Base-by-base conservation (phyloP, 2,113 vertebrate genomes). In the Solenodon paradoxus region DNA sequence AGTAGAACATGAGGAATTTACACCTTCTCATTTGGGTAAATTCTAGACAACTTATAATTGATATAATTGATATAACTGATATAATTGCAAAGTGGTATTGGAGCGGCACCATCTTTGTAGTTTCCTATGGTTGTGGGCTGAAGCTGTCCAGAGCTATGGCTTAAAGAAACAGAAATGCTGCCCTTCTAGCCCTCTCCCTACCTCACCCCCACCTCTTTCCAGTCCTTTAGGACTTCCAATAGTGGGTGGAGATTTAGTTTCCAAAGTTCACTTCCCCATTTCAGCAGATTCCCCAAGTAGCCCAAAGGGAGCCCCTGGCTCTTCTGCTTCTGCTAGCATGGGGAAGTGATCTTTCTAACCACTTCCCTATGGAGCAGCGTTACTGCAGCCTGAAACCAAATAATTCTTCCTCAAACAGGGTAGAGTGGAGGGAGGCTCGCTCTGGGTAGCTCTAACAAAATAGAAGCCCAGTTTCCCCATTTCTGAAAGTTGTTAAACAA, bases 281-380 rank as follows among this genome's bases (percentile, higher is more conserved):
- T 77, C 17, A 22, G 59, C 28, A 61, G 80, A 38, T 28, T n/a
- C 30, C 20, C 24, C 20, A 22, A 30, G 64, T 5, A 64, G 13
- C 47, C n/a, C 55, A 32, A 35, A 32, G 66, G 59, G 15, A 47
- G 40, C 30, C 30, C 63, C 87, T 9, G 38, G 6, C 22, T 40
- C 9, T 53, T 91, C 24, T 74, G 22, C 47, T 94, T 82, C 30
- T 86, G 57, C 30, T 57, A 51, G 66, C 15, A 61, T 2, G 35
- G 30, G 82, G 93, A 97, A 96, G 92, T 80, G 38, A 75, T 59
- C 19, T 66, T 85, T 89, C 69, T 83, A 80, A 49, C 69, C 69
- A 96, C 96, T 97, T 96, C 94, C 83, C 86, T 61, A 2, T 24
- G 53, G 57, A 92, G 22, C 22, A 32, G 15, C 11, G 9, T n/a